Conservation (phyloP, 2,888 invertebrate species). For the Rhagium mordax region DNA sequence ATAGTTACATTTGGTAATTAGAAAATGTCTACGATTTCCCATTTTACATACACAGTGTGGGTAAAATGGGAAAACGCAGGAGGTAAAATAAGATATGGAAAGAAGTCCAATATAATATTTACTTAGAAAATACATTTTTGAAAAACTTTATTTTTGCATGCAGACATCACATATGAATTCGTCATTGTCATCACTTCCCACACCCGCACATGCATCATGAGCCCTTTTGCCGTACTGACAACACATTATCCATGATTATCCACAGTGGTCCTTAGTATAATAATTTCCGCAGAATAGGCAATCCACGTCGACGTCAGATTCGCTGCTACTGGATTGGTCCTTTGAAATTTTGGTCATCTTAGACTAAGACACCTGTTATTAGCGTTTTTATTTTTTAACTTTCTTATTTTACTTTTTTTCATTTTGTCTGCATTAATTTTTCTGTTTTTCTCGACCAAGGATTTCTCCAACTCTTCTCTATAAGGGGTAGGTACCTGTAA, state of each 20-base stretch:
- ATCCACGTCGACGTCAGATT: slow-evolving; percentile 27
- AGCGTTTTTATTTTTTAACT: slow-evolving; percentile 6
- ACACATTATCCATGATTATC: slow-evolving; percentile 19
- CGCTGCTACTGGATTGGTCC: slow-evolving; percentile 14
- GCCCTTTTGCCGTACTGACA: slow-evolving; percentile 28
- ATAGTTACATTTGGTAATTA: slow-evolving; percentile 13
- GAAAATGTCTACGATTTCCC: background rate
- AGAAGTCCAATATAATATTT: slow-evolving; percentile 18
- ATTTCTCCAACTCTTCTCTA: slow-evolving; percentile 7
- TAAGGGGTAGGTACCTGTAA: slow-evolving; percentile 14
- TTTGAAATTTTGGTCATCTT: background rate
- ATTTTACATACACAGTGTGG: slow-evolving; percentile 23
- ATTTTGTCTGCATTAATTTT: slow-evolving; percentile 27
- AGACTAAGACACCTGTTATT: background rate
- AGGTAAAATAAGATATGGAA: slow-evolving; percentile 29
- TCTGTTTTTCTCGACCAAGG: slow-evolving; percentile 17
- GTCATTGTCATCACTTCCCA: no score
- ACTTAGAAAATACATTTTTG: no score
- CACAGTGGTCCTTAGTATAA: slow-evolving; percentile 13
- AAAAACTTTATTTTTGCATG: no score
- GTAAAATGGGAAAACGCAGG: slow-evolving; percentile 20
- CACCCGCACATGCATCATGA: slow-evolving; percentile 28
- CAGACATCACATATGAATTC: no score
- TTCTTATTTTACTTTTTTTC: slow-evolving; percentile 17
- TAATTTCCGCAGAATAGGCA: slow-evolving; percentile 28